Evolutionary conservation across 1,140 invertebrate species (phyloP).

Genomic region (Trichonephila clavata): DNA sequence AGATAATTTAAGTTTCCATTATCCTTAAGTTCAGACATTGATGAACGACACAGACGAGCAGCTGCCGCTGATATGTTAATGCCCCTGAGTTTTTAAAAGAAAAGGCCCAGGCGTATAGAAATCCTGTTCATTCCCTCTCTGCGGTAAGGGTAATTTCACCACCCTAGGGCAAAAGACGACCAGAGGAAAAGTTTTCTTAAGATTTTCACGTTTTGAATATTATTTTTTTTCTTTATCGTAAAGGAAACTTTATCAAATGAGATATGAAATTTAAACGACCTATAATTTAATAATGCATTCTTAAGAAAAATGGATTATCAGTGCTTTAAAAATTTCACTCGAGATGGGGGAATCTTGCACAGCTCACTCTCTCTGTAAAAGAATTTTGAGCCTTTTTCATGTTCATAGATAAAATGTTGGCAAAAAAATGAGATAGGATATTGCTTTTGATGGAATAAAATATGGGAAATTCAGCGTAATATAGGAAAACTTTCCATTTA

Average conservation of each 20-base stretch:
- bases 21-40: slow-evolving; percentile 74
- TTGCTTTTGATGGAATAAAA: too few species aligned
- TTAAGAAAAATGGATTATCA: not conserved
- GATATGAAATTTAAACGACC: slow-evolving; percentile 21
- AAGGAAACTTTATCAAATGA: not conserved
- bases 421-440: too few species aligned
- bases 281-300: slow-evolving; percentile 23
- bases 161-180: not conserved
- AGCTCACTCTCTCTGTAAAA: too few species aligned
- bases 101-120: not conserved
- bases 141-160: slow-evolving; percentile 18
- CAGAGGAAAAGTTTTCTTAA: not conserved
- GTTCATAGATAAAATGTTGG: too few species aligned
- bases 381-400: too few species aligned
- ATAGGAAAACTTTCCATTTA: too few species aligned
- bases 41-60: slow-evolving; percentile 66
- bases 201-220: not conserved
- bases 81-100: slow-evolving; percentile 35
- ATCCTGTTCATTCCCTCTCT: slow-evolving; percentile 7
- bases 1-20: slow-evolving; percentile 76
- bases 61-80: slow-evolving; percentile 74
- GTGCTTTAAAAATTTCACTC: too few species aligned
- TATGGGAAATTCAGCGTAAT: too few species aligned
- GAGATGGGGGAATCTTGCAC: too few species aligned
- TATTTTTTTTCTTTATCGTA: not conserved